phyloP scores from a whole-genome alignment of 2,888 invertebrate species.

The Stenolophus ochropezus region DNA sequence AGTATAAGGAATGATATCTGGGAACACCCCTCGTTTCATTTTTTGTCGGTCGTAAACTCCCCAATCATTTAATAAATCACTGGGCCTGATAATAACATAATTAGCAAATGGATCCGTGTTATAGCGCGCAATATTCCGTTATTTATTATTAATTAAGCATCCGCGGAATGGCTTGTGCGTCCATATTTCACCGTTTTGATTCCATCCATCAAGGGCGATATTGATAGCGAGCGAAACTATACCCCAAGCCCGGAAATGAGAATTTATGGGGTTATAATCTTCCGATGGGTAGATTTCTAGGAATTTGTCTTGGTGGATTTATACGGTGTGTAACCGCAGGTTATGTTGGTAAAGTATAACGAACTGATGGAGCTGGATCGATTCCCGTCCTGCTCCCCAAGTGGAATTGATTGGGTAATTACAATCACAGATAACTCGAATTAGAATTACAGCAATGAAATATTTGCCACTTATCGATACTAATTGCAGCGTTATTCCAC shows the following conservation, averaged over 20 bases:
- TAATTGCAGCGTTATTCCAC: constrained; percentile 24
- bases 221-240: constrained; percentile 56
- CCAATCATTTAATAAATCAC: constrained; percentile 42
- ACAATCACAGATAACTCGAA: constrained; percentile 43
- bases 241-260: constrained; percentile 51
- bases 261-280: constrained; percentile 60
- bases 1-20: too few relatives aligned
- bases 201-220: constrained; percentile 55
- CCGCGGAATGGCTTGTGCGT: constrained; percentile 6
- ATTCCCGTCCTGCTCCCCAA: background rate
- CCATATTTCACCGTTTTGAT: constrained; percentile 54
- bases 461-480: constrained; percentile 15
- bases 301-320: constrained; percentile 57
- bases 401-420: constrained; percentile 47
- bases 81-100: constrained; percentile 60
- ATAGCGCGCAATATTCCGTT: constrained; percentile 6
- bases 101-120: constrained; percentile 54
- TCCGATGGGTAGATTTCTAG: constrained; percentile 43
- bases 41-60: constrained; percentile 24
- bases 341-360: constrained; percentile 31
- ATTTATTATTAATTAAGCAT: constrained; percentile 52
- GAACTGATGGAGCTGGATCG: constrained; percentile 16
- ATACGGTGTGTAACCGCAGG: constrained; percentile 38
- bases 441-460: constrained; percentile 40
- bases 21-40: background rate